These are phyloP conservation scores for Ardeotis arabs DNA, from an alignment of 2,113 vertebrate species.

Conservation along the genomic window DNA sequence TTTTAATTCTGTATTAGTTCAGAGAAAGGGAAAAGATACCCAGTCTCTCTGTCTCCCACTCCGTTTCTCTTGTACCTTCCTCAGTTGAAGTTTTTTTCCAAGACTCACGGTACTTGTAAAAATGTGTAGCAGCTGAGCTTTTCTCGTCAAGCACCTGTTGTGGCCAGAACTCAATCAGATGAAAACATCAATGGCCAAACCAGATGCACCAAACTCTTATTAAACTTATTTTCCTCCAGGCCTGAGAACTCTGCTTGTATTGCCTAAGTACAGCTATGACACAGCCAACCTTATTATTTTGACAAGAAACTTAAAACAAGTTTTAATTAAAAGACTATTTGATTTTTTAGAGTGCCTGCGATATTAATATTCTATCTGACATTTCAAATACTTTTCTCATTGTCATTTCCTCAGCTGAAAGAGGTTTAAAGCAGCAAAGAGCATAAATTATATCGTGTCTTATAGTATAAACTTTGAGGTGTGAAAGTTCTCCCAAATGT, in stretches of 20 bases:
- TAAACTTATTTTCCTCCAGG: neutral
- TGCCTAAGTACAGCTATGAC: neutral
- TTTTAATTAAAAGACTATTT: constrained; percentile 37
- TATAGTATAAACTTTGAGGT: neutral
- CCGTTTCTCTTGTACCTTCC: neutral
- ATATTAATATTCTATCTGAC: constrained; percentile 27
- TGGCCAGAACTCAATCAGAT: neutral
- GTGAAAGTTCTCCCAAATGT: neutral
- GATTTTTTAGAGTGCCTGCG: neutral
- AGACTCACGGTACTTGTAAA: neutral
- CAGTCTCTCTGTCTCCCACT: neutral
- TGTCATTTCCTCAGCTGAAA: constrained; percentile 5
- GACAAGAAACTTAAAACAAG: constrained; percentile 15
- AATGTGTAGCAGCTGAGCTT: neutral
- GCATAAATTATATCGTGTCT: neutral
- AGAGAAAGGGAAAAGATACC: neutral
- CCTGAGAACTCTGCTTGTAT: neutral
- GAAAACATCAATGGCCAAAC: neutral
- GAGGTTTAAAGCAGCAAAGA: constrained; percentile 5
- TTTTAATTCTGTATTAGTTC: neutral
- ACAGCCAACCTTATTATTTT: constrained; percentile 17
- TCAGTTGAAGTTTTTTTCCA: neutral
- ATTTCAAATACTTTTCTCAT: constrained; percentile 12
- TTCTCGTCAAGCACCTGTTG: neutral
- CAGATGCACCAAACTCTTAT: neutral